Conservation (phyloP, 2,113 vertebrate genomes). For the Cyrtonyx montezumae region DNA sequence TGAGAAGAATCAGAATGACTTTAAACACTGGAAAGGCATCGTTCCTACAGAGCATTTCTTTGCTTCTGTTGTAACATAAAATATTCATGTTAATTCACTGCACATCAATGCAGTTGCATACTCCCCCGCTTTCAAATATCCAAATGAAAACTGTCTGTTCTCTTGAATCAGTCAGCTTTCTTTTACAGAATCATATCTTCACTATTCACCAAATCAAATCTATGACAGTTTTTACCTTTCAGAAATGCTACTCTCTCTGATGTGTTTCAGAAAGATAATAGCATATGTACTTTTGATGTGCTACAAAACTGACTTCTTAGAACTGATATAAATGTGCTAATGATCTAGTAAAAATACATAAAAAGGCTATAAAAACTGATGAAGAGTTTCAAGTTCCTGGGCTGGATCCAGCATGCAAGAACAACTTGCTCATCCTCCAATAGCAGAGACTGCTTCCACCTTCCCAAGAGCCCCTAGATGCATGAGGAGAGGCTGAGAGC, state of each 20-base stretch:
- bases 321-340: neutral
- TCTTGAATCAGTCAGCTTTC: conserved; percentile 11
- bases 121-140: conserved; percentile 21
- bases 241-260: neutral
- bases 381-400: neutral
- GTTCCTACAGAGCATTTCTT: neutral
- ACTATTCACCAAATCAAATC: neutral
- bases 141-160: conserved; percentile 26
- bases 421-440: neutral
- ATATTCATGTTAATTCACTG: conserved; percentile 44
- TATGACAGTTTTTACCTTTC: neutral
- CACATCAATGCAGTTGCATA: conserved; percentile 10
- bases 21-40: neutral
- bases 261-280: neutral
- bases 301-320: neutral
- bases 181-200: neutral
- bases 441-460: fast-evolving
- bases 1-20: neutral
- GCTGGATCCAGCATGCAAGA: neutral
- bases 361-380: neutral
- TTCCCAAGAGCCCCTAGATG: neutral
- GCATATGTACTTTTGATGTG: neutral
- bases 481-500: neutral
- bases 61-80: neutral
- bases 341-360: neutral